These are phyloP conservation scores for Marmota monax DNA, from an alignment of 2,113 vertebrate species.

Conservation along the genomic window DNA sequence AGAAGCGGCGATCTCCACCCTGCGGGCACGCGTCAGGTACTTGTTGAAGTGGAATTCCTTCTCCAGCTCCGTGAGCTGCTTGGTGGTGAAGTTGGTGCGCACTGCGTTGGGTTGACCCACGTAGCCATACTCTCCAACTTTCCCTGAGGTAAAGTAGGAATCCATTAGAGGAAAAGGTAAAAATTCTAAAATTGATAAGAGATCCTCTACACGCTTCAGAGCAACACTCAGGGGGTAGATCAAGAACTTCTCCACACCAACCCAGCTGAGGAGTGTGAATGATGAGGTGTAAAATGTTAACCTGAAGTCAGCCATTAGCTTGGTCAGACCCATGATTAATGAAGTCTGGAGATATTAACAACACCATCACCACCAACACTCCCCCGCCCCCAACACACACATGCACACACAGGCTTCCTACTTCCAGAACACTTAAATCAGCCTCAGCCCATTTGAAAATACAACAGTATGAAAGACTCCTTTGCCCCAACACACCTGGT, in stretches of 20 bases:
- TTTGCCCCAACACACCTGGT: conserved; percentile 48
- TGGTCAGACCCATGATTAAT: conserved; percentile 80
- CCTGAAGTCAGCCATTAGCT: conserved; percentile 76
- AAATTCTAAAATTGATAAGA: conserved; percentile 44
- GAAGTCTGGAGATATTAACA: conserved; percentile 80
- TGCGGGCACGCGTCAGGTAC: conserved; percentile 96
- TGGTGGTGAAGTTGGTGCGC: conserved; percentile 98
- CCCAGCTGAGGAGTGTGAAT: conserved; percentile 72
- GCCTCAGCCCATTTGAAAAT: conserved; percentile 19
- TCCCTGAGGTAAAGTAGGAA: conserved; percentile 87
- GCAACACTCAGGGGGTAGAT: conserved; percentile 66
- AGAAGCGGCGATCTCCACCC: conserved; percentile 97
- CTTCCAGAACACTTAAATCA: conserved; percentile 1
- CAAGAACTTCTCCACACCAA: conserved; percentile 73
- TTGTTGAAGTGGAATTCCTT: conserved; percentile 99
- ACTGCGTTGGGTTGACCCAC: conserved; percentile 95
- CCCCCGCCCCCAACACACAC: not conserved
- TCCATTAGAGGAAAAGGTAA: conserved; percentile 42
- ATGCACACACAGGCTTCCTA: not conserved
- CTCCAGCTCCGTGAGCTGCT: conserved; percentile 98
- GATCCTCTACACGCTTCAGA: conserved; percentile 68
- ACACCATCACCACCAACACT: not conserved
- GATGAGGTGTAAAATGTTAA: conserved; percentile 83
- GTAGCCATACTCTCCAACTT: conserved; percentile 97
- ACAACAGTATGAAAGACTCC: not conserved